phyloP scores from a whole-genome alignment of 2,113 vertebrate species.

The Marmota monax region DNA sequence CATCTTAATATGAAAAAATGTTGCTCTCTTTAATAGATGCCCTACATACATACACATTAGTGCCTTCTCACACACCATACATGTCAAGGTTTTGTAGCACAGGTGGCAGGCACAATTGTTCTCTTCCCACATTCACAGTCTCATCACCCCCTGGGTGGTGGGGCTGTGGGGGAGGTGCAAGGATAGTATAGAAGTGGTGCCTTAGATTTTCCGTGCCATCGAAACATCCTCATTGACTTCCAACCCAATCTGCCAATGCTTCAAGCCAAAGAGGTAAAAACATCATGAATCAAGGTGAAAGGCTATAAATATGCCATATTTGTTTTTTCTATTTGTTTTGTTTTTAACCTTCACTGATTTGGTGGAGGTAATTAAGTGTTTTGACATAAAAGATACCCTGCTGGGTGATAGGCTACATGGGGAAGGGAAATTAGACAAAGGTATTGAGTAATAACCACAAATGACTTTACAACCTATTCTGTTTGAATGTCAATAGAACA shows the following conservation, averaged over 20 bases:
- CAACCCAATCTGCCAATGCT: not conserved
- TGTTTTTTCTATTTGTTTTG: slow-evolving; percentile 36
- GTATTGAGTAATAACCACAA: slow-evolving; percentile 76
- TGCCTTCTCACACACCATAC: not conserved
- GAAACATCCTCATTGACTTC: not conserved
- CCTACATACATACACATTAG: not conserved
- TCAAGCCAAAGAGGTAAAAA: slow-evolving; percentile 36
- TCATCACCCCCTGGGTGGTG: not conserved
- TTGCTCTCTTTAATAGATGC: not conserved
- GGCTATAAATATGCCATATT: slow-evolving; percentile 35
- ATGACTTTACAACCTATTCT: slow-evolving; percentile 74
- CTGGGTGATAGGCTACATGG: slow-evolving; percentile 61
- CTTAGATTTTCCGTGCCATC: not conserved
- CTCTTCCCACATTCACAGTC: not conserved
- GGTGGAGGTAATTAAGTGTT: slow-evolving; percentile 68
- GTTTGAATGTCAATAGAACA: slow-evolving; percentile 73
- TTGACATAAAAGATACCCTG: slow-evolving; percentile 71
- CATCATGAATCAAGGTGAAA: slow-evolving; percentile 14
- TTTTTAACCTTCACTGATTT: slow-evolving; percentile 66
- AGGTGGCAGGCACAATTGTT: not conserved
- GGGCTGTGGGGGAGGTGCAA: no score
- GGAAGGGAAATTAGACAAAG: slow-evolving; percentile 72
- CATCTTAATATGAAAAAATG: not conserved
- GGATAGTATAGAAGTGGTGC: not conserved
- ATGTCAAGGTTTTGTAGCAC: not conserved